Evolutionary conservation across 2,797 vertebrate genomes (phyloP), one percentile per base, ranked within the genome.

Genomic region (Phrynocephalus forsythii): DNA sequence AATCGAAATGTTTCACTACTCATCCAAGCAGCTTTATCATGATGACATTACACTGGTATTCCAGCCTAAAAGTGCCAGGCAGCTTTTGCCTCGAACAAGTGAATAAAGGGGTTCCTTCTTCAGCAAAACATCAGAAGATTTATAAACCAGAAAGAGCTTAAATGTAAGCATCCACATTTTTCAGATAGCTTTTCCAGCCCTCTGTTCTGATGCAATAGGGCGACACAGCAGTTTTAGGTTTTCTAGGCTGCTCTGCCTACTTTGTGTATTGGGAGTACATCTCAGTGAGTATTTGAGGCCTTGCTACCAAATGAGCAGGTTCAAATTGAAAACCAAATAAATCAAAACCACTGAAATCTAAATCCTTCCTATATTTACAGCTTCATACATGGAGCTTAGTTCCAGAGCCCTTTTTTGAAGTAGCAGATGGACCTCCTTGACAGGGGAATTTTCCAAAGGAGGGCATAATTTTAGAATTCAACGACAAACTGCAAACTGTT

Each of bases 401-500:
- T 91, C 87, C 67, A 68, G 50, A 86, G 11, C 0, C 48, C 30
- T 63, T 78, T 92, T 52, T 83, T 76, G 18, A 66, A 63, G 24
- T 30, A 84, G 78, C n/a, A 85, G 87, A 11, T 2, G 52, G 86
- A 92, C 86, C 50, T 30, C 56, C 44, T 93, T 86, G 89, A 95
- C 94, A 86, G 81, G 2, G 22, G 84, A 69, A 83, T 44, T 93
- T 92, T 92, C 38, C 79, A 91, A 82, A 81, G 50, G 78, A 71
- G 91, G 83, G 68, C 84, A 69, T 75, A 88, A 30, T 86, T 84
- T 69, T 85, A 67, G 77, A 28, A 28, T 73, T 93, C 91, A 90
- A 86, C 82, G 91, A 71, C 52, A n/a, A 86, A 56, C 88, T 87
- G 73, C 75, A 91, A 95, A 93, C 89, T 94, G 84, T 90, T 15